Conservation (phyloP, 2,797 vertebrate genomes). For the Nannoperca australis region DNA sequence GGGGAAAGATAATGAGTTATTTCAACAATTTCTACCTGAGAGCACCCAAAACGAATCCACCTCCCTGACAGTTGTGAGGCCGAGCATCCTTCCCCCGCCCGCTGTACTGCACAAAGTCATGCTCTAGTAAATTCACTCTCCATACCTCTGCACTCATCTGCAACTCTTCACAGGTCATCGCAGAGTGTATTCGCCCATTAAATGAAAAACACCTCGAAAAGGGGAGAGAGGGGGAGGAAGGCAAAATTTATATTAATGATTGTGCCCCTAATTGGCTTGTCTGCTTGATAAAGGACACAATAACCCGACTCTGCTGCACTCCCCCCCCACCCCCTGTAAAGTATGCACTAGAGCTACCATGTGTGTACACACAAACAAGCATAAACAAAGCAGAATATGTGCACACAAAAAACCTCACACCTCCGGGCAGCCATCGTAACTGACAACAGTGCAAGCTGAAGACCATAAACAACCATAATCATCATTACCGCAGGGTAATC, state of each 20-base stretch:
- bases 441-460: slow-evolving; percentile 68
- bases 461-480: slow-evolving; percentile 77
- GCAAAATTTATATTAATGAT: slow-evolving; percentile 80
- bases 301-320: slow-evolving; percentile 61
- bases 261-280: slow-evolving; percentile 79
- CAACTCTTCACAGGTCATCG: slow-evolving; percentile 76
- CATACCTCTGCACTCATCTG: slow-evolving; percentile 60
- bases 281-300: slow-evolving; percentile 79
- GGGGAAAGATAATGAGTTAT: slow-evolving; percentile 72
- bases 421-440: slow-evolving; percentile 43
- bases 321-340: slow-evolving; percentile 34
- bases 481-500: slow-evolving; percentile 74
- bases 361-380: slow-evolving; percentile 26
- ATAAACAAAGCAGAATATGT: slow-evolving; percentile 20
- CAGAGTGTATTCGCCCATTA: slow-evolving; percentile 67
- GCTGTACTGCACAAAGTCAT: slow-evolving; percentile 40
- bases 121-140: slow-evolving; percentile 72
- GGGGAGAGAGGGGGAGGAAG: slow-evolving; percentile 39
- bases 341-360: slow-evolving; percentile 26
- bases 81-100: slow-evolving; percentile 24
- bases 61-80: slow-evolving; percentile 59
- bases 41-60: slow-evolving; percentile 58
- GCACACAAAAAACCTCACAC: slow-evolving; percentile 48
- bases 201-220: slow-evolving; percentile 72
- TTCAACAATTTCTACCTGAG: slow-evolving; percentile 71